phyloP scores from a whole-genome alignment of 2,888 invertebrate species.

The Scotopteryx bipunctaria region DNA sequence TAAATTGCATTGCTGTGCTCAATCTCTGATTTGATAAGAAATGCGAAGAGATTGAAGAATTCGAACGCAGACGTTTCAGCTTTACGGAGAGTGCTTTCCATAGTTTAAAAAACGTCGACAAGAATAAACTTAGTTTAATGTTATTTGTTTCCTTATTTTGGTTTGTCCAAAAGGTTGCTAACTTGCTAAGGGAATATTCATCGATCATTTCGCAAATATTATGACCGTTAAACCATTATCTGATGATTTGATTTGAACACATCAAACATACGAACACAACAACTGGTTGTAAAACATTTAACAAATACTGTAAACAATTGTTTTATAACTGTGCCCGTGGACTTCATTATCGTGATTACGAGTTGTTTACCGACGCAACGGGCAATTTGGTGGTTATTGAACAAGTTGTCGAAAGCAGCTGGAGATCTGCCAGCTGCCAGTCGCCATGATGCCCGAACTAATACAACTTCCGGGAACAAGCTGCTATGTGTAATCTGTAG shows the following conservation, averaged over 20 bases:
- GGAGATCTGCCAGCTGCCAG: constrained; percentile 35
- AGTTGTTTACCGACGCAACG: constrained; percentile 41
- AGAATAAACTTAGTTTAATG: not conserved
- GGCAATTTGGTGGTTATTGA: constrained; percentile 54
- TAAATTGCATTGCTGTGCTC: constrained; percentile 64
- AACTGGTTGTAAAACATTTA: not conserved
- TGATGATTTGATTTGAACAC: not conserved
- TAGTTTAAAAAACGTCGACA: not conserved
- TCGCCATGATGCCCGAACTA: constrained; percentile 56
- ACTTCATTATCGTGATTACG: constrained; percentile 24
- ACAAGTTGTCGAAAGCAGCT: constrained; percentile 54
- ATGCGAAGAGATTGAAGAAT: constrained; percentile 36
- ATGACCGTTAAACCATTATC: not conserved
- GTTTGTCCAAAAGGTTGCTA: too few species aligned
- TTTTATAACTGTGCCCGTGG: not conserved
- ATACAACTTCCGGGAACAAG: constrained; percentile 54
- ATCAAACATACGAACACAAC: not conserved
- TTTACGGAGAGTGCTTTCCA: constrained; percentile 1
- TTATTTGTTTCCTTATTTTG: too few species aligned
- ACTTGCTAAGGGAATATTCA: too few species aligned
- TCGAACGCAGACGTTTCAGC: constrained; percentile 16
- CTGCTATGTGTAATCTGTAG: constrained; percentile 28
- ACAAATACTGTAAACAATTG: too few species aligned
- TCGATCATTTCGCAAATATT: too few species aligned
- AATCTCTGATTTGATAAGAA: constrained; percentile 50